Evolutionary conservation across 2,888 invertebrate species (phyloP), one percentile per base, ranked within the genome.

Genomic region (Entomobrya proxima): DNA sequence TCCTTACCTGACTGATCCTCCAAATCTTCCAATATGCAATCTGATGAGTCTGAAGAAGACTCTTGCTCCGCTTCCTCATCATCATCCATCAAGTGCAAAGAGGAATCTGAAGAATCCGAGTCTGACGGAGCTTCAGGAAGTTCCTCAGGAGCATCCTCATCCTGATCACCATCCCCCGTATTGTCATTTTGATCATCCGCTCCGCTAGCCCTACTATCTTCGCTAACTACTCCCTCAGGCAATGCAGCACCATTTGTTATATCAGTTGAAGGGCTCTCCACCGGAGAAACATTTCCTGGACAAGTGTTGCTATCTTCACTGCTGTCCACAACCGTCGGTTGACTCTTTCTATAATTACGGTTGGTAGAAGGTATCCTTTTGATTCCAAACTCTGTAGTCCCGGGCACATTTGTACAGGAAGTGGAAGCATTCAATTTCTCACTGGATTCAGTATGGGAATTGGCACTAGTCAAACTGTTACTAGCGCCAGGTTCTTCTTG

Each of bases 21-120:
- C 74, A 89, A 87, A 82, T 89, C 89, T 27, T 88, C 88, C 13
- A 89, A 55, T 6, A 86, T 83, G 78, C 88, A 87, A 76, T 89
- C 89, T 0, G 88, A 89, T 27, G 87, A 84, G 2, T 85, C 87
- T 0, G 87, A 87, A 18, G 88, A 87, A 1, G 87, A 80, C 13
- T 75, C 79, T 15, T 77, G 50, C n/a, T 87, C 87, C 15, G 37
- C 85, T 50, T n/a, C n/a, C n/a, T 83, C 88, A 18, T 87, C 88
- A 32, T 86, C 86, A 44, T 88, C 82, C 78, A 86, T 80, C n/a
- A 82, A 37, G 15, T 82, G 72, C 11, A 83, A 67, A 27, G 82
- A 79, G 2, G 87, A 86, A 21, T 76, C 82, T 11, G 77, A 72
- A 11, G 86, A 83, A 24, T 72, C 69, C 1, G 74, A 74, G 9